Evolutionary conservation across 2,113 vertebrate species (phyloP), one percentile per base, ranked within the genome.

Genomic region (Malurus cyaneus): DNA sequence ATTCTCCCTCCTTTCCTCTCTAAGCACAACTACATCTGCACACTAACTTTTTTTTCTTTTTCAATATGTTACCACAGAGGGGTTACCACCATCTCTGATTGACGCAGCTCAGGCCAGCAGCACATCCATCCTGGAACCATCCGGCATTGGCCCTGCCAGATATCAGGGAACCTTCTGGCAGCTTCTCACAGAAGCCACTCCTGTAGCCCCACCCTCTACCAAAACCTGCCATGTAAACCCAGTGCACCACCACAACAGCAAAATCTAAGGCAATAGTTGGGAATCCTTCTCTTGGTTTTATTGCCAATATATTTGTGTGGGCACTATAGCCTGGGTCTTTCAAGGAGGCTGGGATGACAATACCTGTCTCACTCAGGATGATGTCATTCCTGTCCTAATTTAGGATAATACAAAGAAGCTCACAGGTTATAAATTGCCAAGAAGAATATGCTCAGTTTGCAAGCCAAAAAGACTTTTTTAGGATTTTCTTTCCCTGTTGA

Each of bases 121-220:
- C 47, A n/a, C 8, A 24, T 25, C 61, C 47, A 20, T 25, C 24
- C 41, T 53, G 39, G n/a, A 81, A 17, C 46, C 31, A 7, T 11
- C 8, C 39, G 32, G 32, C 18, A 17, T 9, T 73, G 59, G 15
- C 29, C 47, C n/a, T 60, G 20, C 6, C 41, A 29, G 19, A 34
- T 12, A 7, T 2, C 24, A 19, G 42, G 18, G 24, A 61, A 34
- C 11, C 25, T 47, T 82, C 61, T 13, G 61, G n/a, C 61, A 80
- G 31, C 42, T 57, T 36, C 44, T 65, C 44, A 72, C 0, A 0
- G 46, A 61, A 60, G 13, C 14, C 20, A 34, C 14, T 39, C 4
- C 11, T 67, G 20, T 26, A 41, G 29, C 8, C 23, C 2, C 6
- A 13, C 1, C 1, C 12, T 11, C 52, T 28, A 20, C 54, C n/a